These are phyloP conservation scores for Tethea ocularis DNA, from an alignment of 2,888 invertebrate genomes.

Conservation along the genomic window DNA sequence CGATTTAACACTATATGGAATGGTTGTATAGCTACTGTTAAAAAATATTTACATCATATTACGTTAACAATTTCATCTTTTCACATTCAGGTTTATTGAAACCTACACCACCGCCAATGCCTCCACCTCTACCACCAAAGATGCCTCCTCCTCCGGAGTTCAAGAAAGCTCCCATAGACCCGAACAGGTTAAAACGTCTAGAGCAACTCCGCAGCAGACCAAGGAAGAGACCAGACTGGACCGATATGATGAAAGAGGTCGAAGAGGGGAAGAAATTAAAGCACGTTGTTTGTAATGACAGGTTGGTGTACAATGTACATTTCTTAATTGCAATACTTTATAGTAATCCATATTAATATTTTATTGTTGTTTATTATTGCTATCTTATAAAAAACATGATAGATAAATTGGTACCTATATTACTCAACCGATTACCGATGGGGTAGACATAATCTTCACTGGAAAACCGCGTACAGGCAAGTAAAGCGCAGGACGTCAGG, in stretches of 20 bases:
- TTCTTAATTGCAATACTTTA: too few species aligned
- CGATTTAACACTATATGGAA: too few species aligned
- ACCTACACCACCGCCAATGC: constrained; percentile 85
- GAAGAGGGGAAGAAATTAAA: constrained; percentile 90
- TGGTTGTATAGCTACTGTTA: too few species aligned
- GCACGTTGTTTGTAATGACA: constrained; percentile 93
- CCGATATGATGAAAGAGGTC: constrained; percentile 95
- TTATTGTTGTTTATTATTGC: too few species aligned
- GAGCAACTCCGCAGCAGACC: constrained; percentile 91
- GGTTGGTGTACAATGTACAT: too few species aligned
- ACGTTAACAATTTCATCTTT: not conserved
- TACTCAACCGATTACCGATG: too few species aligned
- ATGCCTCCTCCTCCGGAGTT: constrained; percentile 85
- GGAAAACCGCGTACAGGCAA: too few species aligned
- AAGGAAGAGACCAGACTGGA: constrained; percentile 93
- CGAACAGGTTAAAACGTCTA: constrained; percentile 85
- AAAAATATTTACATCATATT: not conserved
- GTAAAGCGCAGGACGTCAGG: too few species aligned
- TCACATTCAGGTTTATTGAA: constrained; percentile 64
- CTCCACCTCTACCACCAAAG: constrained; percentile 89
- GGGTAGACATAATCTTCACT: too few species aligned
- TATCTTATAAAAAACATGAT: too few species aligned
- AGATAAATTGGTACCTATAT: too few species aligned
- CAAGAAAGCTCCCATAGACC: constrained; percentile 84
- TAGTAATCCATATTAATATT: not conserved